Base-by-base conservation (phyloP, 2,113 vertebrate genomes). In the Condylura cristata region DNA sequence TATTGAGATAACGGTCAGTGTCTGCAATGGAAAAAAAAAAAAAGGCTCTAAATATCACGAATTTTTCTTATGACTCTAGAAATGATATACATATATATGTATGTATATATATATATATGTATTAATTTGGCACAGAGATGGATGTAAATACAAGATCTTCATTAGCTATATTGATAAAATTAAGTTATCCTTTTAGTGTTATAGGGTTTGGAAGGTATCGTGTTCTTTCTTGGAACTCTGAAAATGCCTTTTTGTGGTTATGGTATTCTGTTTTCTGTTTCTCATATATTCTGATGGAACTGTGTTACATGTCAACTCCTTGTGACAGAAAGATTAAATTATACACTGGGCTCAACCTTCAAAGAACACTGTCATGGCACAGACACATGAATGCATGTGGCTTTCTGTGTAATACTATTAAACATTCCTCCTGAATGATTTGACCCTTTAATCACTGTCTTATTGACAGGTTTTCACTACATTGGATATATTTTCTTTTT, bases 291-390 rank as follows among this genome's bases (percentile, higher is more conserved):
- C 24, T 90, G 79, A 96, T 70, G 32, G 37, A 71, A 56, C 14
- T 92, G 51, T 9, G 92, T 65, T 91, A 41, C 78, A 93, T 88
- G 32, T 95, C 85, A 88, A 60, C 74, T 95, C 56, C 24, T 95
- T 83, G 46, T 80, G 79, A 91, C 48, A 92, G 82, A 80, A 94
- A 92, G 86, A 95, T 94, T 96, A 92, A 90, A 79, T 95, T 82
- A 44, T 56, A 85, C 16, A 60, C 44, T 58, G 56, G 24, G 2
- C 80, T n/a, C 39, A 81, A 63, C 20, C 51, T 97, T 11, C 82
- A 28, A 86, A 71, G 8, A 82, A 90, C 74, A 13, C 13, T 87
- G 37, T 85, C 34, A 46, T 61, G 53, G 20, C 63, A 92, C 18
- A 93, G 48, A 95, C 66, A n/a, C 30, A 74, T 79, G 39, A 93